Percentiles rank a stretch among this genome's conserved stretches.
Evolutionary conservation across 2,888 invertebrate species (phyloP).

Genomic region (Tridacna gigas): DNA sequence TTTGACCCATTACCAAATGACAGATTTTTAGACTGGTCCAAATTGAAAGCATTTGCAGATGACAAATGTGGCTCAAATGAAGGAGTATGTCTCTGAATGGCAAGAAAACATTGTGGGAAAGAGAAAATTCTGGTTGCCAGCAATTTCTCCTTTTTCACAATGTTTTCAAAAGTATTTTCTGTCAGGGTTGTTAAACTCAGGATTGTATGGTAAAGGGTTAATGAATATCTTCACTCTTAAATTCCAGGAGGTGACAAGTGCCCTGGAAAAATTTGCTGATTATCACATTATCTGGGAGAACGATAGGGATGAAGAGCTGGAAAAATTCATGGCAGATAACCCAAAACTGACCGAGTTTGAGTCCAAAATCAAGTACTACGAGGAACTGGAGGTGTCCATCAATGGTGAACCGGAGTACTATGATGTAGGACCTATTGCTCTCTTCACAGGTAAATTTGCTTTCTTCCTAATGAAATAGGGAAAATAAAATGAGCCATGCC

Average conservation of each 20-base stretch:
- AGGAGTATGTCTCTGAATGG: no score
- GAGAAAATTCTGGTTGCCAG: neutral
- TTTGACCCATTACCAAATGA: no score
- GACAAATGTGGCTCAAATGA: no score
- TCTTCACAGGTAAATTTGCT: constrained; percentile 81
- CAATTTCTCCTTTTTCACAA: neutral
- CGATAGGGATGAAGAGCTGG: constrained; percentile 84
- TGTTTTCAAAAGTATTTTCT: neutral
- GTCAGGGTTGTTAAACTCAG: neutral
- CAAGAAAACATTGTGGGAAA: neutral
- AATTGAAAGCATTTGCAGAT: no score
- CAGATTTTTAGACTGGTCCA: no score
- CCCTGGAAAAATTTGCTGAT: constrained; percentile 94
- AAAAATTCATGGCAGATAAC: constrained; percentile 84
- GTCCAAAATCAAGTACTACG: constrained; percentile 84
- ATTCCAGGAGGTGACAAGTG: constrained; percentile 90
- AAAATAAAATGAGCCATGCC: no score
- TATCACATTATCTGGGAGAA: constrained; percentile 88
- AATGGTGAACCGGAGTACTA: constrained; percentile 83
- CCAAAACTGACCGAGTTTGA: constrained; percentile 86
- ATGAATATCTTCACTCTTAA: neutral
- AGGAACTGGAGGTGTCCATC: constrained; percentile 83
- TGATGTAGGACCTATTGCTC: constrained; percentile 84
- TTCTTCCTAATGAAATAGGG: no score
- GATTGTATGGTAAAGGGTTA: neutral